Conservation (phyloP, 2,888 invertebrate genomes). For the Trachelus tabidus region DNA sequence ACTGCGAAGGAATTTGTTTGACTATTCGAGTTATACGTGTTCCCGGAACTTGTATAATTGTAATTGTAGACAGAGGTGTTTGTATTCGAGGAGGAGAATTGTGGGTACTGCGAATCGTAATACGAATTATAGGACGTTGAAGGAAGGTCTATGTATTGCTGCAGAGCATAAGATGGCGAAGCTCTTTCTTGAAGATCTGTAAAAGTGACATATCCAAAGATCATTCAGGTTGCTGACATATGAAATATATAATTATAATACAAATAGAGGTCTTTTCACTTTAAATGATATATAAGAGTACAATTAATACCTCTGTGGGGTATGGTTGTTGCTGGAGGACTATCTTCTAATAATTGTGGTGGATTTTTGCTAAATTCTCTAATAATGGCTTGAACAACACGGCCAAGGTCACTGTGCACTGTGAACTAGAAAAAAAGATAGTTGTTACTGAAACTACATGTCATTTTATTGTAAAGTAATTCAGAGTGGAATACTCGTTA, state of each 20-base stretch:
- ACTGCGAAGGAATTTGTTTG: conserved; percentile 38
- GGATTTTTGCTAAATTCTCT: conserved; percentile 80
- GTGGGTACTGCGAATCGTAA: conserved; percentile 54
- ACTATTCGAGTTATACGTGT: conserved; percentile 36
- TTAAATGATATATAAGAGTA: background rate
- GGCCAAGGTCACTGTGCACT: conserved; percentile 81
- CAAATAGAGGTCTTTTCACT: background rate
- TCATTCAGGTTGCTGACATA: background rate
- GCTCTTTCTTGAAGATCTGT: conserved; percentile 57
- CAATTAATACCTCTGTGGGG: conserved; percentile 50
- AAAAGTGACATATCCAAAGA: conserved; percentile 1
- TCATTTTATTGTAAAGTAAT: background rate
- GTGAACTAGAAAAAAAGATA: conserved; percentile 70
- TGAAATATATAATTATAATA: background rate
- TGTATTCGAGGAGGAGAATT: conserved; percentile 53
- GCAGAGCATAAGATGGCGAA: conserved; percentile 56
- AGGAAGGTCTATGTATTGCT: conserved; percentile 54
- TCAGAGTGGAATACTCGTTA: background rate
- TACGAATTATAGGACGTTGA: conserved; percentile 56
- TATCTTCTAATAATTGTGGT: conserved; percentile 66
- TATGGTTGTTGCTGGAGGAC: conserved; percentile 45
- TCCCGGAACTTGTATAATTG: conserved; percentile 54
- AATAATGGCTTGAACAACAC: conserved; percentile 84
- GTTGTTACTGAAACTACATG: conserved; percentile 9
- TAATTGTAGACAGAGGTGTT: conserved; percentile 55